These are phyloP conservation scores for Drosophila recens DNA, from an alignment of 2,888 invertebrate genomes.

Conservation along the genomic window DNA sequence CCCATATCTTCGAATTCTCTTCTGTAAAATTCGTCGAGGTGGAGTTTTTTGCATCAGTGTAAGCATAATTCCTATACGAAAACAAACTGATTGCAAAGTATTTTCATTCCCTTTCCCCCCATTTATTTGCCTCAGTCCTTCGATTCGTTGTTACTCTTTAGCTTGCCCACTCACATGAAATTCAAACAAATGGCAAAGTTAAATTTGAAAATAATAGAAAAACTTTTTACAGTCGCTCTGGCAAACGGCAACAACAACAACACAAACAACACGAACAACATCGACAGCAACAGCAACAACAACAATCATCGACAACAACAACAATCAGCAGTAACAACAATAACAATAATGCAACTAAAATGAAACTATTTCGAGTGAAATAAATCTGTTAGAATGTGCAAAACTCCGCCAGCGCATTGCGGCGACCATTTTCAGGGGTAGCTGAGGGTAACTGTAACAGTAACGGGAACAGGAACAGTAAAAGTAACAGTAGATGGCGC, in stretches of 20 bases:
- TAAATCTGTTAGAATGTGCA: conserved; percentile 79
- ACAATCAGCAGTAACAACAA: conserved; percentile 57
- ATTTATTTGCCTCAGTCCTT: neutral
- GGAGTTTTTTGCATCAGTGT: neutral
- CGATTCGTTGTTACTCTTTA: conserved; percentile 31
- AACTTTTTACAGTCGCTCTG: conserved; percentile 74
- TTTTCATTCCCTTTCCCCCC: conserved; percentile 9
- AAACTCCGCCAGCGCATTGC: conserved; percentile 76
- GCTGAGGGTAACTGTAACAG: conserved; percentile 5
- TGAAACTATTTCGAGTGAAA: conserved; percentile 81
- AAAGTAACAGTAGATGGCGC: conserved; percentile 10
- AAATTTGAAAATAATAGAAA: conserved; percentile 83
- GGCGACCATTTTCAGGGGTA: conserved; percentile 47
- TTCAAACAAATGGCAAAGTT: conserved; percentile 79
- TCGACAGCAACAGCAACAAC: conserved; percentile 37
- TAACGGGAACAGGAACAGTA: neutral
- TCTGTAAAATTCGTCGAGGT: too few species aligned
- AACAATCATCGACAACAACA: conserved; percentile 27
- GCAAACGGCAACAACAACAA: conserved; percentile 52
- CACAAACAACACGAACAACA: conserved; percentile 41
- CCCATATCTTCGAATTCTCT: too few species aligned
- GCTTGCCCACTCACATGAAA: conserved; percentile 62
- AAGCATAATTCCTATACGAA: conserved; percentile 64
- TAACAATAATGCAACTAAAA: conserved; percentile 80
- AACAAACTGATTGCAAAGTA: conserved; percentile 53